These are phyloP conservation scores for Hycleus cichorii DNA, from an alignment of 1,140 invertebrate genomes.

Conservation along the genomic window DNA sequence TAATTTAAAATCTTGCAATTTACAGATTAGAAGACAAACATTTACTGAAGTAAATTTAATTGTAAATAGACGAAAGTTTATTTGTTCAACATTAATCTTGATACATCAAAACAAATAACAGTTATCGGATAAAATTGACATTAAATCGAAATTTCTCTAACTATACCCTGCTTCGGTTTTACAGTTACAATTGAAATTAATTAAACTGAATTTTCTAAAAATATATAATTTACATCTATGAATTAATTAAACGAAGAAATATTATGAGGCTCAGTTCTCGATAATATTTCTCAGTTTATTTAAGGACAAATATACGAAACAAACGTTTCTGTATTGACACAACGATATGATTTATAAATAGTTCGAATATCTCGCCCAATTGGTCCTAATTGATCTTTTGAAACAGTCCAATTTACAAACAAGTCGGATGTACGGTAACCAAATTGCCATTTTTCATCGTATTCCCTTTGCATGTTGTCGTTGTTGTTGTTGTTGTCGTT, in stretches of 20 bases:
- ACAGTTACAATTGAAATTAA: too few relatives aligned
- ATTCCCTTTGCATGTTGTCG: conserved; percentile 22
- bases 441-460: conserved; percentile 33
- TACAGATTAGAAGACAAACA: conserved; percentile 4
- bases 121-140: conserved; percentile 5
- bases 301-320: background rate
- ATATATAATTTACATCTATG: conserved; percentile 5
- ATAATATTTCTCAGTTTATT: conserved; percentile 1
- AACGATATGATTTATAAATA: background rate
- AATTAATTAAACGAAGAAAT: background rate
- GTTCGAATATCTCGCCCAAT: background rate
- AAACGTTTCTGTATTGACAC: background rate
- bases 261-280: too few relatives aligned
- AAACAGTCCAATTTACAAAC: conserved; percentile 18
- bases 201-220: background rate
- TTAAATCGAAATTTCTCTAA: background rate
- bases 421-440: conserved; percentile 25
- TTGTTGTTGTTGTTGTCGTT: too few relatives aligned
- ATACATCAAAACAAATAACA: background rate
- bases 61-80: conserved; percentile 1
- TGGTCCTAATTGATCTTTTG: too few relatives aligned
- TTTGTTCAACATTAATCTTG: conserved; percentile 12
- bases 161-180: background rate
- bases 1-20: conserved; percentile 25
- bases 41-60: background rate